A percentile compares a stretch with the other conserved stretches of the same genome.
Evolutionary conservation across 1,140 invertebrate species (phyloP).

Genomic region (Nymphalis io): DNA sequence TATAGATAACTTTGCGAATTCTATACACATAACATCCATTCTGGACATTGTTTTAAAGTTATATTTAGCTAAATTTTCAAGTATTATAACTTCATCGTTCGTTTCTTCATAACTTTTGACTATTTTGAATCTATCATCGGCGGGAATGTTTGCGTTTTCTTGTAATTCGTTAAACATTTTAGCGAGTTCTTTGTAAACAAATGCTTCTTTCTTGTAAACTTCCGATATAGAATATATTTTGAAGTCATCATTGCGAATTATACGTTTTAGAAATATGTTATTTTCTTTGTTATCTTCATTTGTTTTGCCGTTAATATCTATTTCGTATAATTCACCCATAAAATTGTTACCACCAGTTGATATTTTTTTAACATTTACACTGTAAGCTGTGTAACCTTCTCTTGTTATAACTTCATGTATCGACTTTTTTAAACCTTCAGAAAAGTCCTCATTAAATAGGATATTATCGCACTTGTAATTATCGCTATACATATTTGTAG

Average conservation of each 20-base stretch:
- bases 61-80: conserved; percentile 58
- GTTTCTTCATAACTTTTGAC: conserved; percentile 55
- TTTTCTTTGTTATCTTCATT: conserved; percentile 42
- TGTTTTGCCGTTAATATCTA: conserved; percentile 47
- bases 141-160: conserved; percentile 44
- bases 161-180: conserved; percentile 51
- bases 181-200: conserved; percentile 50
- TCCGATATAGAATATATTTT: conserved; percentile 49
- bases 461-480: conserved; percentile 17
- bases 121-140: conserved; percentile 50
- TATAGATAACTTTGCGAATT: conserved; percentile 52
- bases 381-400: conserved; percentile 40
- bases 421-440: conserved; percentile 36
- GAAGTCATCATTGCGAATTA: conserved; percentile 50
- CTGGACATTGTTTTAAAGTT: conserved; percentile 50
- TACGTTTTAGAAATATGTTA: conserved; percentile 58
- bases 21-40: conserved; percentile 49
- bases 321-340: conserved; percentile 50
- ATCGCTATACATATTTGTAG: conserved; percentile 5
- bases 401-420: conserved; percentile 41
- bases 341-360: conserved; percentile 53
- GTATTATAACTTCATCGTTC: conserved; percentile 48
- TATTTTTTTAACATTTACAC: conserved; percentile 39
- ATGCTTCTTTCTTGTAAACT: conserved; percentile 52
- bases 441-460: conserved; percentile 24